Percentiles rank a stretch among this genome's conserved stretches.
These are phyloP conservation scores for Augochlora pura DNA, from an alignment of 1,140 invertebrate species.

Conservation along the genomic window DNA sequence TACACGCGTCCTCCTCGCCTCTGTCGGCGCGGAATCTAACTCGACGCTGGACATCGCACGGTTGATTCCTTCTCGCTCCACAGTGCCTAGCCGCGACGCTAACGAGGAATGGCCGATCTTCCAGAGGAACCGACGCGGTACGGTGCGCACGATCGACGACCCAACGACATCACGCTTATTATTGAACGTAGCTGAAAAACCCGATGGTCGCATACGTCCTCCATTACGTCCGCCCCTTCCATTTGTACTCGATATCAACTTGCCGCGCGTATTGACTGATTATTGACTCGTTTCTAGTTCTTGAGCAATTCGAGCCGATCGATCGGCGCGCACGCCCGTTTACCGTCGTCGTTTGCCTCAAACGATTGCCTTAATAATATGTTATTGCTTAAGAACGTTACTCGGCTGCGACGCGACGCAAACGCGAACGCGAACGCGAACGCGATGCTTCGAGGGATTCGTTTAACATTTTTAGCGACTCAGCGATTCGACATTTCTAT, in stretches of 20 bases:
- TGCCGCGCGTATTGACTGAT: constrained; percentile 54
- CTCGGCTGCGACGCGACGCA: not conserved
- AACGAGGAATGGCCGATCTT: not conserved
- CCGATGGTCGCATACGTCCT: not conserved
- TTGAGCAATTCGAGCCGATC: constrained; percentile 46
- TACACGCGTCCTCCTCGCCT: too few relatives aligned
- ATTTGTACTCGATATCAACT: constrained; percentile 16
- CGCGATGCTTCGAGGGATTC: too few relatives aligned
- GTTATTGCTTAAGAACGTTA: constrained; percentile 41
- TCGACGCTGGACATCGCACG: too few relatives aligned
- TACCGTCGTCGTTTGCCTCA: not conserved
- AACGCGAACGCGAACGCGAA: too few relatives aligned
- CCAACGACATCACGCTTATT: not conserved
- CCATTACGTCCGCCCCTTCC: not conserved
- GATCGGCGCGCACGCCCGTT: not conserved
- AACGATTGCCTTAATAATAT: constrained; percentile 9
- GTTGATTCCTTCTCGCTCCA: too few relatives aligned
- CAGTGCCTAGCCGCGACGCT: too few relatives aligned
- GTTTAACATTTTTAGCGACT: too few relatives aligned
- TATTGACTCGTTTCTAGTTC: constrained; percentile 54
- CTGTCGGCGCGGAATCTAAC: too few relatives aligned
- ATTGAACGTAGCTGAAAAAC: not conserved
- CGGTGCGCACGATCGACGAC: constrained; percentile 35
- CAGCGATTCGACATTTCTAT: too few relatives aligned
- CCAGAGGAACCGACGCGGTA: constrained; percentile 10